Percentiles rank a stretch among this genome's conserved stretches.
Conservation (phyloP, 2,113 vertebrate genomes). For the Perca schrenkii region DNA sequence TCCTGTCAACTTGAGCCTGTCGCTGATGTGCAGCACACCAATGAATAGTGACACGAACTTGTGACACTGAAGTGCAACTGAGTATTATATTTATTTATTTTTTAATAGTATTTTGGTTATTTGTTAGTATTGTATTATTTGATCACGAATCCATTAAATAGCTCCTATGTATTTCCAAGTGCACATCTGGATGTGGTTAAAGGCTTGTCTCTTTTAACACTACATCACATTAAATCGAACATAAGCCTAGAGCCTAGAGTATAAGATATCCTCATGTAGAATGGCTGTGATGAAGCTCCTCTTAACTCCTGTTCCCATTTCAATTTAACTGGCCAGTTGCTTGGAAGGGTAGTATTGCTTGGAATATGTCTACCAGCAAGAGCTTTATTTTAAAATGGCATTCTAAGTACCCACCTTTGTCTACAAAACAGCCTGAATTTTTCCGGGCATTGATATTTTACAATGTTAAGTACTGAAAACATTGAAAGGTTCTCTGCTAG, state of each 20-base stretch:
- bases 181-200: slow-evolving; percentile 1
- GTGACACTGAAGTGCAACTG: not conserved
- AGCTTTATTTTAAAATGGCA: not conserved
- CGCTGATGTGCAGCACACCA: not conserved
- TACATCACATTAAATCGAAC: slow-evolving; percentile 13
- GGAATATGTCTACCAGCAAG: not conserved
- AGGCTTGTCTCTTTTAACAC: not conserved
- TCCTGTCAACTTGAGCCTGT: not conserved
- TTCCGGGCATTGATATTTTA: not conserved
- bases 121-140: not conserved
- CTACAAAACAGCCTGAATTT: not conserved
- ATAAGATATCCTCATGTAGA: not conserved
- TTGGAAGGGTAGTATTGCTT: not conserved
- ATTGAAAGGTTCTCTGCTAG: not conserved
- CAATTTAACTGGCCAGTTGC: not conserved
- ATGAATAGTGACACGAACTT: not conserved
- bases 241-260: not conserved
- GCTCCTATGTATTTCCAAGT: not conserved
- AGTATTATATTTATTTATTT: not conserved
- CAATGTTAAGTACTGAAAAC: not conserved
- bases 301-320: slow-evolving; percentile 18
- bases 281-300: not conserved
- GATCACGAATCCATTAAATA: not conserved
- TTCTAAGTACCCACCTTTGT: not conserved
- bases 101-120: not conserved